phyloP scores from a whole-genome alignment of 2,888 invertebrate genomes.

The Mesochorus sp. region DNA sequence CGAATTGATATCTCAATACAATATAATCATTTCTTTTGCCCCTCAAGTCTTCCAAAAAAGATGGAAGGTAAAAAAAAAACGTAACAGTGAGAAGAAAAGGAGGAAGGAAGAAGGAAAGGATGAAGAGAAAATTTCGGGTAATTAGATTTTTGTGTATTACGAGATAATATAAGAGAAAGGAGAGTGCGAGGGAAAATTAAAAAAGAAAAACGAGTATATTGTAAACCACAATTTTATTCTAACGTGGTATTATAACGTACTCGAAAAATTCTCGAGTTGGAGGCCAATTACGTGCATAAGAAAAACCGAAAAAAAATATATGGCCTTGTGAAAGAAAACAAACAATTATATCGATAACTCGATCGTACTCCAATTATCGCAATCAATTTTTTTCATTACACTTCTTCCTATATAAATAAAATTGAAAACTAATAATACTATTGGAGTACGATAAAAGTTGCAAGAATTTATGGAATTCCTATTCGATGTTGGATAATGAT shows the following conservation, averaged over 20 bases:
- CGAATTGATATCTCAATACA: slow-evolving; percentile 30
- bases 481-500: neutral
- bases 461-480: neutral
- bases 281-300: neutral
- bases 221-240: slow-evolving; percentile 2
- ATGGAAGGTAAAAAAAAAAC: slow-evolving; percentile 9
- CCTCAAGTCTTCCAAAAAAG: slow-evolving; percentile 54
- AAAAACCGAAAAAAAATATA: neutral
- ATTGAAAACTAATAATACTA: slow-evolving; percentile 18
- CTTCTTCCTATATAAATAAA: neutral
- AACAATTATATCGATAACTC: neutral
- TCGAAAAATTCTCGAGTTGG: neutral
- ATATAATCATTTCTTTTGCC: slow-evolving; percentile 50
- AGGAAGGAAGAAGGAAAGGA: neutral
- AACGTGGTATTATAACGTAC: neutral
- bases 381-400: slow-evolving; percentile 5
- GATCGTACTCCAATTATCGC: neutral
- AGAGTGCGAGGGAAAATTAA: neutral
- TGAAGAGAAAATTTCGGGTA: too few species aligned
- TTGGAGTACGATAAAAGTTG: neutral
- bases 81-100: neutral
- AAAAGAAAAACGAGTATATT: neutral
- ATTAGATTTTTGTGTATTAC: neutral
- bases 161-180: neutral
- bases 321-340: neutral